Conservation (phyloP, 2,113 vertebrate species). For the Ibidorhyncha struthersii region DNA sequence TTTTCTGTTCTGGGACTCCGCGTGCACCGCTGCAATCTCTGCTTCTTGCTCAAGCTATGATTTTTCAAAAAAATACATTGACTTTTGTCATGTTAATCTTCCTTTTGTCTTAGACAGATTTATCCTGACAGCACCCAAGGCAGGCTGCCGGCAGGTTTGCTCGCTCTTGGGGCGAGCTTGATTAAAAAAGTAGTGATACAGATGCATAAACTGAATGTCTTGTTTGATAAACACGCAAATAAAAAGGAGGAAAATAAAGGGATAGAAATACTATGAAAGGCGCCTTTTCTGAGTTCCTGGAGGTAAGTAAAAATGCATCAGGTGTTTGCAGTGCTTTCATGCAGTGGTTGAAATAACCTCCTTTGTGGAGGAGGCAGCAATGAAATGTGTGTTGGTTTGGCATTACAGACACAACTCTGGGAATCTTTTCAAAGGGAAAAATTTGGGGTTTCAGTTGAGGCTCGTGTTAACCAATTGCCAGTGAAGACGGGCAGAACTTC, state of each 20-base stretch:
- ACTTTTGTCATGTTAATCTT: neutral
- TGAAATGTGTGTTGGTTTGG: neutral
- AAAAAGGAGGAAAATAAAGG: neutral
- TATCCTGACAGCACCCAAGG: neutral
- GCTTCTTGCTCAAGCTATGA: neutral
- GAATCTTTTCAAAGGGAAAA: neutral
- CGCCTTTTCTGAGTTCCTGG: neutral
- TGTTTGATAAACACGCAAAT: neutral
- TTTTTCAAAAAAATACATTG: neutral
- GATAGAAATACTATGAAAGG: neutral
- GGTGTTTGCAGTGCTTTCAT: neutral
- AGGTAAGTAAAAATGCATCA: neutral
- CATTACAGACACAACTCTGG: neutral
- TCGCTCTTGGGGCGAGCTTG: neutral
- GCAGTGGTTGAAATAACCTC: neutral
- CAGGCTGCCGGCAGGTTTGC: neutral
- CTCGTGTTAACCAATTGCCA: rapidly evolving
- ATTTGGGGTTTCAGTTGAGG: neutral
- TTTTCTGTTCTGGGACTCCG: neutral
- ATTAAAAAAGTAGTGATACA: neutral
- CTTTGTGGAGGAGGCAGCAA: neutral
- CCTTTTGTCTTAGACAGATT: neutral
- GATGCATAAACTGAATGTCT: neutral
- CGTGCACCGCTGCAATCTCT: rapidly evolving
- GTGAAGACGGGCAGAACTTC: neutral